phyloP scores from a whole-genome alignment of 2,888 invertebrate species.

The Meganola albula region DNA sequence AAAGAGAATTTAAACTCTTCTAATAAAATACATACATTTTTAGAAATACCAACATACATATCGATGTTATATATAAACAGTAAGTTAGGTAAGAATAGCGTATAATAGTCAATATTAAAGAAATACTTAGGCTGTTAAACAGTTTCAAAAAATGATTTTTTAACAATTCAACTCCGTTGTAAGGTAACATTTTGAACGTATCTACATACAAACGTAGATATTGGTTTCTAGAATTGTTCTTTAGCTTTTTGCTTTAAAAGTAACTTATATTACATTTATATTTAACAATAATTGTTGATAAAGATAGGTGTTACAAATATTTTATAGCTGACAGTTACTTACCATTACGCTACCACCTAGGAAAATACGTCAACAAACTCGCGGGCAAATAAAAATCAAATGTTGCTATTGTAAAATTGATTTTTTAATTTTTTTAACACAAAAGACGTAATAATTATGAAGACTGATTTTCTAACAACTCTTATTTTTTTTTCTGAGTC shows the following conservation, averaged over 20 bases:
- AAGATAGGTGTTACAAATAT: conserved; percentile 30
- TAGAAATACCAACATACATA: conserved; percentile 75
- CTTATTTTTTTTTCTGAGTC: too few relatives aligned
- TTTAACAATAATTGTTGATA: conserved; percentile 46
- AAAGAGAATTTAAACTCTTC: conserved; percentile 37
- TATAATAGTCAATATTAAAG: conserved; percentile 69
- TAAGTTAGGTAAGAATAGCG: conserved; percentile 55
- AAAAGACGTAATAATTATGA: too few relatives aligned
- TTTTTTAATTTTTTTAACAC: too few relatives aligned
- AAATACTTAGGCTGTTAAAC: conserved; percentile 66
- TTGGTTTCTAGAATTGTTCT: conserved; percentile 34
- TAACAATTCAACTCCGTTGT: conserved; percentile 27
- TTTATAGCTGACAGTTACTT: conserved; percentile 13
- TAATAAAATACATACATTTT: conserved; percentile 51
- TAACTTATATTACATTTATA: conserved; percentile 47
- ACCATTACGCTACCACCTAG: conserved; percentile 2
- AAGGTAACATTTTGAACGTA: conserved; percentile 26
- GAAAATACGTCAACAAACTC: too few relatives aligned
- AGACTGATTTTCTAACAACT: too few relatives aligned
- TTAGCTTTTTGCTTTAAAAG: conserved; percentile 52
- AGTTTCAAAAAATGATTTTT: conserved; percentile 45
- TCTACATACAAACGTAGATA: conserved; percentile 17
- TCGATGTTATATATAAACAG: conserved; percentile 72
- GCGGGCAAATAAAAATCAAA: too few relatives aligned
- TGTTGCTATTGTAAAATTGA: too few relatives aligned